Conservation (phyloP, 2,888 invertebrate species). For the Lacanobia wlatinum region DNA sequence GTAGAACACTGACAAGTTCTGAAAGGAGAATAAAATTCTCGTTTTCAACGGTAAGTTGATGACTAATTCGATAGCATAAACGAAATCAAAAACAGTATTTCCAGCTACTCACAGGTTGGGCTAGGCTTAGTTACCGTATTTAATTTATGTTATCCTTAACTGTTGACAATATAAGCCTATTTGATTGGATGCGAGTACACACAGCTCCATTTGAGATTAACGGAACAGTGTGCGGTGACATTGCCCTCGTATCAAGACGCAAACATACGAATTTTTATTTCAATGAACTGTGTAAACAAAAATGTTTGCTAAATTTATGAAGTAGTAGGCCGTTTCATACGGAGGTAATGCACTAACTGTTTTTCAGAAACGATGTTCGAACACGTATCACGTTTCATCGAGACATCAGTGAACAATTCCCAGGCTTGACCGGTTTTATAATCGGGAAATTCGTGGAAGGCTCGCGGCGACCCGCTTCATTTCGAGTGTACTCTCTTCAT, state of each 20-base stretch:
- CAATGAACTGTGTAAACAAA: slow-evolving; percentile 39
- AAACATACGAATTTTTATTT: slow-evolving; percentile 52
- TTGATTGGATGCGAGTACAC: slow-evolving; percentile 54
- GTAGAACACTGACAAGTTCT: slow-evolving; percentile 53
- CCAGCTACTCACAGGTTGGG: slow-evolving; percentile 25
- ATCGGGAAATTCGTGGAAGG: slow-evolving; percentile 87
- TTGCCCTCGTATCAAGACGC: slow-evolving; percentile 59
- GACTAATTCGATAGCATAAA: slow-evolving; percentile 59
- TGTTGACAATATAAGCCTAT: slow-evolving; percentile 38
- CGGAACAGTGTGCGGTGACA: slow-evolving; percentile 62
- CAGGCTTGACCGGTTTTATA: slow-evolving; percentile 81
- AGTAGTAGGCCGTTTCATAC: slow-evolving; percentile 44
- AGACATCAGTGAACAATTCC: slow-evolving; percentile 71
- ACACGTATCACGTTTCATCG: slow-evolving; percentile 77
- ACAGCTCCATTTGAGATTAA: slow-evolving; percentile 62
- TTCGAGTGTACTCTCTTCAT: slow-evolving; percentile 51
- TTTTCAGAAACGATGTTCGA: slow-evolving; percentile 73
- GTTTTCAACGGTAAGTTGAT: slow-evolving; percentile 65
- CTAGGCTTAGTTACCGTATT: slow-evolving; percentile 36
- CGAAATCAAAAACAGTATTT: slow-evolving; percentile 51
- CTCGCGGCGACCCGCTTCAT: slow-evolving; percentile 63
- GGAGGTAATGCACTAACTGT: slow-evolving; percentile 50
- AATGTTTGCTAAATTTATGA: slow-evolving; percentile 32
- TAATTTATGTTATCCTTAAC: slow-evolving; percentile 26
- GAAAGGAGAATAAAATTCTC: slow-evolving; percentile 54